A percentile compares a stretch with the other conserved stretches of the same genome.
Conservation (phyloP, 2,888 invertebrate genomes). For the Lasioglossum leucozonium region DNA sequence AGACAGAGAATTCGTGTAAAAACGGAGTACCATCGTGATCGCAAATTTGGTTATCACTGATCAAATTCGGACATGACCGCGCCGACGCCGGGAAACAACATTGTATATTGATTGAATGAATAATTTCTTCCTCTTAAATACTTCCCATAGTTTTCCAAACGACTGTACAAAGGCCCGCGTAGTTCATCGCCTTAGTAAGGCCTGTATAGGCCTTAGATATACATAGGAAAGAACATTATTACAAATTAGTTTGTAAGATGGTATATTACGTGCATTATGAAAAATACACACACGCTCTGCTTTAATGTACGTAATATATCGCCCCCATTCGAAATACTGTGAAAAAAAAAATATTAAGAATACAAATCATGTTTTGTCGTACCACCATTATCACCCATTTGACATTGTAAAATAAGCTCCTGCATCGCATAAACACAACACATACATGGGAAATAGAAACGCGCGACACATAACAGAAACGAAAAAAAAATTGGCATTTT, state of each 20-base stretch:
- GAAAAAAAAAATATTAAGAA: conserved; percentile 55
- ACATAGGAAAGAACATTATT: conserved; percentile 78
- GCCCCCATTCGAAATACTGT: conserved; percentile 50
- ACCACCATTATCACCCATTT: conserved; percentile 68
- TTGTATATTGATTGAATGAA: conserved; percentile 61
- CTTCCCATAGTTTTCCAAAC: conserved; percentile 80
- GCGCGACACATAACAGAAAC: conserved; percentile 40
- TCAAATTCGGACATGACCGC: conserved; percentile 32
- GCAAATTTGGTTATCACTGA: conserved; percentile 42
- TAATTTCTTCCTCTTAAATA: conserved; percentile 78
- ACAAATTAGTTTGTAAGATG: conserved; percentile 79
- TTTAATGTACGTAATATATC: conserved; percentile 74
- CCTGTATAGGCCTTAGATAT: conserved; percentile 79
- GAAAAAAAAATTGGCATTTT: conserved; percentile 54
- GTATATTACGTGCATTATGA: conserved; percentile 78
- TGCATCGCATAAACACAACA: conserved; percentile 50
- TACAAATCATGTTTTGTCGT: conserved; percentile 66
- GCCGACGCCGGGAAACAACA: conserved; percentile 38
- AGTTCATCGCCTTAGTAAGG: conserved; percentile 82
- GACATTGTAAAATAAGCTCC: conserved; percentile 70
- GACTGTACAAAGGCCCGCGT: conserved; percentile 83
- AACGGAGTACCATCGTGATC: conserved; percentile 35
- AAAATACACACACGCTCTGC: conserved; percentile 65
- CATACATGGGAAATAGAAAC: conserved; percentile 49
- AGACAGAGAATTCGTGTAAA: conserved; percentile 21